These are phyloP conservation scores for Aurelia coerulea DNA, from an alignment of 30 jellyfish, hydroid and myxozoan genomes.

Conservation along the genomic window DNA sequence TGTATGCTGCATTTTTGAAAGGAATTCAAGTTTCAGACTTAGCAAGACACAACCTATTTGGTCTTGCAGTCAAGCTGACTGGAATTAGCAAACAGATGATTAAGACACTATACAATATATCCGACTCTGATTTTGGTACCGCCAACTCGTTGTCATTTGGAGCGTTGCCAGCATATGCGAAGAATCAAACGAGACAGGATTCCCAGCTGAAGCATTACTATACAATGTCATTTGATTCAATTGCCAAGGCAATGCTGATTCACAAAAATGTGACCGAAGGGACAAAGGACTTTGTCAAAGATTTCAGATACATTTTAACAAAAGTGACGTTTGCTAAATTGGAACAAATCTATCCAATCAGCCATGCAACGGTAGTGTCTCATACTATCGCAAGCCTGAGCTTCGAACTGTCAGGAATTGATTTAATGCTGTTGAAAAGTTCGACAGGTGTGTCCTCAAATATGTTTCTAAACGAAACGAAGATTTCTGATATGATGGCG, in stretches of 20 bases:
- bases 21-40: slow-evolving; percentile 16
- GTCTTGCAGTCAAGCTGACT: slow-evolving; percentile 6
- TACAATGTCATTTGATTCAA: slow-evolving; percentile 48
- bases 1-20: slow-evolving; percentile 32
- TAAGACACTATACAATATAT: slow-evolving; percentile 8
- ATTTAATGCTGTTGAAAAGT: neutral
- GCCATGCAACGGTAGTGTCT: neutral
- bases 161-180: slow-evolving; percentile 8
- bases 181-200: neutral
- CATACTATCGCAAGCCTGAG: neutral
- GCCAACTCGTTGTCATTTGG: slow-evolving; percentile 26
- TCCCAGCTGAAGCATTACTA: slow-evolving; percentile 21
- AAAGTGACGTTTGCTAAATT: slow-evolving; percentile 10
- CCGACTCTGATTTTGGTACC: neutral
- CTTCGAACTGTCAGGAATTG: slow-evolving; percentile 10
- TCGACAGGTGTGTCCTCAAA: neutral
- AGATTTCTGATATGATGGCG: neutral
- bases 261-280: slow-evolving; percentile 57
- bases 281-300: slow-evolving; percentile 36
- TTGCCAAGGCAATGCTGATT: slow-evolving; percentile 22
- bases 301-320: neutral
- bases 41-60: neutral
- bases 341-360: neutral
- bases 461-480: neutral
- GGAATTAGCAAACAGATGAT: slow-evolving; percentile 10